Evolutionary conservation across 2,888 invertebrate species (phyloP).

Genomic region (Melinaea marsaeus): DNA sequence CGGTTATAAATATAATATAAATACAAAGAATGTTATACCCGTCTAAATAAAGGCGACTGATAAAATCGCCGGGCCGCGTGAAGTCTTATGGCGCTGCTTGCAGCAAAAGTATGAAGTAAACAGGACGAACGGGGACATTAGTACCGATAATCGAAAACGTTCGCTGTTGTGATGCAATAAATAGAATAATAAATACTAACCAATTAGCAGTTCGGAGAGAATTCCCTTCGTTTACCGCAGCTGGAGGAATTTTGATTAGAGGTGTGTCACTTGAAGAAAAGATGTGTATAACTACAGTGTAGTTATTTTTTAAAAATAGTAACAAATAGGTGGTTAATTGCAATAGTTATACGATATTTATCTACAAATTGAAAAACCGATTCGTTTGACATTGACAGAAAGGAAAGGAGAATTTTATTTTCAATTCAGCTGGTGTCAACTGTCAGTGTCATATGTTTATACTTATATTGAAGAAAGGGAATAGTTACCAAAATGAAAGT

Average conservation of each 20-base stretch:
- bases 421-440: constrained; percentile 9
- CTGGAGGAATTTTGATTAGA: constrained; percentile 65
- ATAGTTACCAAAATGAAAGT: too few relatives aligned
- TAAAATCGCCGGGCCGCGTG: background rate
- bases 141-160: constrained; percentile 2
- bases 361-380: constrained; percentile 19
- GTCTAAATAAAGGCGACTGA: constrained; percentile 1
- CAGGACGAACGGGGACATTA: constrained; percentile 1
- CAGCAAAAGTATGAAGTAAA: background rate
- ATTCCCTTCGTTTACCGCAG: constrained; percentile 55
- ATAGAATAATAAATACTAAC: constrained; percentile 39
- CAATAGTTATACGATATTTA: constrained; percentile 14
- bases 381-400: constrained; percentile 22
- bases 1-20: too few relatives aligned
- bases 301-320: constrained; percentile 12
- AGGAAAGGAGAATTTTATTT: constrained; percentile 9
- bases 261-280: constrained; percentile 22
- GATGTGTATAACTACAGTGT: constrained; percentile 14
- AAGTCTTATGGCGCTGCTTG: background rate
- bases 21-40: background rate
- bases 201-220: constrained; percentile 63
- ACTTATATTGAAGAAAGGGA: background rate
- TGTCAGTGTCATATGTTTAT: background rate
- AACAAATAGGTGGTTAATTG: constrained; percentile 2
- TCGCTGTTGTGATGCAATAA: constrained; percentile 18